Percentiles rank a stretch among this genome's conserved stretches.
Evolutionary conservation across 2,888 invertebrate species (phyloP).

Genomic region (Agrochola lychnidis): DNA sequence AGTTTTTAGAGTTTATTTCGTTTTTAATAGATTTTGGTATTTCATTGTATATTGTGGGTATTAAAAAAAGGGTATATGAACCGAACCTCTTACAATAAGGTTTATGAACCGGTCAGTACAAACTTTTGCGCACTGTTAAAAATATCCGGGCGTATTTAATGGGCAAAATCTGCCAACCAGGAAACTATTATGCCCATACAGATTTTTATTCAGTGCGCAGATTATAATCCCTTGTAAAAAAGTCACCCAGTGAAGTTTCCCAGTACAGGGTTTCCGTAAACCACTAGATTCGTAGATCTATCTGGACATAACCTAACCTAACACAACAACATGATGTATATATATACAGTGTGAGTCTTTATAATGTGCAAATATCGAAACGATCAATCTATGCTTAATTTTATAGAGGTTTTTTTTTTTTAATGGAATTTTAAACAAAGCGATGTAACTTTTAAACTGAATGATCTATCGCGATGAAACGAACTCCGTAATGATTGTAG

Average conservation of each 20-base stretch:
- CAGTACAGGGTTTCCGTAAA: not conserved
- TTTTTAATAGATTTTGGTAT: no score
- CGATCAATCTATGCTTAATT: no score
- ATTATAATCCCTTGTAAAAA: not conserved
- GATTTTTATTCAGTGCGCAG: not conserved
- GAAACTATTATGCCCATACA: not conserved
- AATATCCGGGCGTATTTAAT: not conserved
- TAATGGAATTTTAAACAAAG: no score
- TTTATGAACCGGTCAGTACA: not conserved
- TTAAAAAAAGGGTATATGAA: not conserved
- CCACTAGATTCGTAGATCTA: not conserved
- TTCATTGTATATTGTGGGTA: no score
- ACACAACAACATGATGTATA: not conserved
- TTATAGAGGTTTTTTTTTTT: no score
- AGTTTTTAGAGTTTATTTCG: no score
- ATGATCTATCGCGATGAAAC: no score
- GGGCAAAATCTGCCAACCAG: not conserved
- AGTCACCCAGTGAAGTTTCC: not conserved
- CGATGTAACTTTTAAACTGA: no score
- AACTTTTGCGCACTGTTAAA: not conserved
- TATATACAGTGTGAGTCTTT: no score
- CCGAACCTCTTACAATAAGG: not conserved
- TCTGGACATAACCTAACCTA: not conserved
- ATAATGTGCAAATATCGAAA: no score
- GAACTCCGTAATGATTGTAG: no score